These are phyloP conservation scores for Tuberolachnus salignus DNA, from an alignment of 2,888 invertebrate species.

Conservation along the genomic window DNA sequence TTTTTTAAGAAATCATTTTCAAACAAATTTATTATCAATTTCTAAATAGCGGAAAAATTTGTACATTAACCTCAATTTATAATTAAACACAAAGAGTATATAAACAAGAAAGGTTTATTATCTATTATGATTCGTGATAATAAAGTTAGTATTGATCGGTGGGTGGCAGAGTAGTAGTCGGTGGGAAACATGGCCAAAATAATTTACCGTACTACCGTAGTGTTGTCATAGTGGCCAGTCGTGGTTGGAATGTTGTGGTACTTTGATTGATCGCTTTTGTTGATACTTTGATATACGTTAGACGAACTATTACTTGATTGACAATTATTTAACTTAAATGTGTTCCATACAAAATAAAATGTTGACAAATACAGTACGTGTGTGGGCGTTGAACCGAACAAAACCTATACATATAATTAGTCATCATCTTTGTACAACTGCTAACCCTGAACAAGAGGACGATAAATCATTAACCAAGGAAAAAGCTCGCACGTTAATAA, in stretches of 20 bases:
- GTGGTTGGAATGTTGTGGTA: too few species aligned
- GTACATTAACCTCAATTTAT: slow-evolving; percentile 42
- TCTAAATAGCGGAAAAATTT: slow-evolving; percentile 51
- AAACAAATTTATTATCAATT: slow-evolving; percentile 51
- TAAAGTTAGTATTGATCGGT: too few species aligned
- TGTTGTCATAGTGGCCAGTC: too few species aligned
- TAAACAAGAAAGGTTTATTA: background rate
- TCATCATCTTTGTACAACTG: background rate
- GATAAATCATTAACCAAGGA: slow-evolving; percentile 68
- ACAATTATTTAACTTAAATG: background rate
- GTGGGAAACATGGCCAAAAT: too few species aligned
- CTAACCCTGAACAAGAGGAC: background rate
- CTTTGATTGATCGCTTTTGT: too few species aligned
- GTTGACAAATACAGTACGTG: slow-evolving; percentile 8
- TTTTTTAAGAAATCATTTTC: slow-evolving; percentile 10
- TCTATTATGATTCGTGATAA: too few species aligned
- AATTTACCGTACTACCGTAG: too few species aligned
- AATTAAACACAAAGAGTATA: background rate
- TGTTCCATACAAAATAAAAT: slow-evolving; percentile 26
- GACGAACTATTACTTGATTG: background rate
- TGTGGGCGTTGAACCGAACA: background rate
- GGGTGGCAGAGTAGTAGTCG: too few species aligned
- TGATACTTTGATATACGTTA: too few species aligned
- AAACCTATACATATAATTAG: background rate
- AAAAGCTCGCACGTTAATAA: slow-evolving; percentile 76